Conservation (phyloP, 92 coral and sea anemone genomes). For the Isaurus tuberculatus region DNA sequence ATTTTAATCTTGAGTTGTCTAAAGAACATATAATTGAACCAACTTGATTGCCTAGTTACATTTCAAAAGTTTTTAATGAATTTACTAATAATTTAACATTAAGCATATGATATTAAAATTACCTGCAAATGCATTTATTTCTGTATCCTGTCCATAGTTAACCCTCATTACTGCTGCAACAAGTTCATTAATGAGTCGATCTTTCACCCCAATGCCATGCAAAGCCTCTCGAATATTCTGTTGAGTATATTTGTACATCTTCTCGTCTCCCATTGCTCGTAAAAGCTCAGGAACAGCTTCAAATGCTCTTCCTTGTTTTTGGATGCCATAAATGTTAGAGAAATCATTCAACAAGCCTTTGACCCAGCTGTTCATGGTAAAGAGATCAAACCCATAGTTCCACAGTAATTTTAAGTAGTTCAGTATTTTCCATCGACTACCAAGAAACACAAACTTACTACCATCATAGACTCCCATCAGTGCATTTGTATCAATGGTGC, state of each 20-base stretch:
- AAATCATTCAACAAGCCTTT: constrained; percentile 75
- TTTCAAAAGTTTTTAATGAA: too few species aligned
- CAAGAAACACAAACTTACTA: constrained; percentile 74
- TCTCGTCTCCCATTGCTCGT: constrained; percentile 84
- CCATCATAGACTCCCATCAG: constrained; percentile 91
- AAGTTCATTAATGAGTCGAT: constrained; percentile 81
- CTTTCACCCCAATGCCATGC: constrained; percentile 75
- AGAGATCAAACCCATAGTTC: constrained; percentile 91
- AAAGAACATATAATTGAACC: too few species aligned
- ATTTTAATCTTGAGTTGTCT: too few species aligned
- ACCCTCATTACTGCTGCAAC: constrained; percentile 92
- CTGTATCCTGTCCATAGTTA: constrained; percentile 96
- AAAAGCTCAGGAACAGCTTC: constrained; percentile 76
- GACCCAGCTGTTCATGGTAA: constrained; percentile 76
- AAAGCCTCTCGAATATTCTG: constrained; percentile 68
- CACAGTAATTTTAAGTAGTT: constrained; percentile 83
- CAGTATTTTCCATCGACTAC: constrained; percentile 86
- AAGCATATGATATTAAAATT: too few species aligned
- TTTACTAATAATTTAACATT: too few species aligned
- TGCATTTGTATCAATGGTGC: constrained; percentile 60
- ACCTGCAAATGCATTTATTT: constrained; percentile 98
- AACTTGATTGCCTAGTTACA: too few species aligned
- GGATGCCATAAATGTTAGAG: constrained; percentile 77
- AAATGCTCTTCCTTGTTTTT: constrained; percentile 71
- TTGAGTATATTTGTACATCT: constrained; percentile 75